phyloP scores from a whole-genome alignment of 1,140 invertebrate genomes.

The Drosophila sp. region DNA sequence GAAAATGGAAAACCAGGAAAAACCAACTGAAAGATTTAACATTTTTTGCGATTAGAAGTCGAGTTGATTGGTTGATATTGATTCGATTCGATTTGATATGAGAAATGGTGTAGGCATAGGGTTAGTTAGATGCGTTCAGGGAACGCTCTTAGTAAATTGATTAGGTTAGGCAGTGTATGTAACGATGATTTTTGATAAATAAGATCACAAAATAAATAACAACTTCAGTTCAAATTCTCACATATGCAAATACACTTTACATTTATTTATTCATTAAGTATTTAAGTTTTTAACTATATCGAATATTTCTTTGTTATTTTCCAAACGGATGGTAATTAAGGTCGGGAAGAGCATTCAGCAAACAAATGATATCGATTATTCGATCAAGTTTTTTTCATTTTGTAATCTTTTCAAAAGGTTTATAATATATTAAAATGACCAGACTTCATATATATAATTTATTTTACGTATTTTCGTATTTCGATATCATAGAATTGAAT shows the following conservation, averaged over 20 bases:
- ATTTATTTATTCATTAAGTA: constrained; percentile 37
- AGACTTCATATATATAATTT: no score
- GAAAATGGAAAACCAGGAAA: not conserved
- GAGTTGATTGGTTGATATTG: constrained; percentile 15
- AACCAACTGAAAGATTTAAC: constrained; percentile 13
- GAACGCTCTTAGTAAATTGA: constrained; percentile 47
- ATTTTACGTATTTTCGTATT: no score
- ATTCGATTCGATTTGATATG: constrained; percentile 4
- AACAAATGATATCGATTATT: not conserved
- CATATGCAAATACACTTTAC: constrained; percentile 39
- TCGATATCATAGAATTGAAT: not conserved
- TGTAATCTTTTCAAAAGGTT: no score
- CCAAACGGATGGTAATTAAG: not conserved
- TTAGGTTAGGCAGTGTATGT: constrained; percentile 34
- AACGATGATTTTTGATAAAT: constrained; percentile 15
- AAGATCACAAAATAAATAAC: constrained; percentile 9
- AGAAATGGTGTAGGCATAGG: constrained; percentile 15
- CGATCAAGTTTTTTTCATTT: no score
- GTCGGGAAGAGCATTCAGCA: not conserved
- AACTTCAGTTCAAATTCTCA: constrained; percentile 65
- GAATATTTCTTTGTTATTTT: not conserved
- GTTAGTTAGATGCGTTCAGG: constrained; percentile 51
- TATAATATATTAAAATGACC: no score
- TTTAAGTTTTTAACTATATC: constrained; percentile 36
- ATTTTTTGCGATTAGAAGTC: constrained; percentile 25